phyloP scores from a whole-genome alignment of 2,888 invertebrate species.

The Bedellia somnulentella region DNA sequence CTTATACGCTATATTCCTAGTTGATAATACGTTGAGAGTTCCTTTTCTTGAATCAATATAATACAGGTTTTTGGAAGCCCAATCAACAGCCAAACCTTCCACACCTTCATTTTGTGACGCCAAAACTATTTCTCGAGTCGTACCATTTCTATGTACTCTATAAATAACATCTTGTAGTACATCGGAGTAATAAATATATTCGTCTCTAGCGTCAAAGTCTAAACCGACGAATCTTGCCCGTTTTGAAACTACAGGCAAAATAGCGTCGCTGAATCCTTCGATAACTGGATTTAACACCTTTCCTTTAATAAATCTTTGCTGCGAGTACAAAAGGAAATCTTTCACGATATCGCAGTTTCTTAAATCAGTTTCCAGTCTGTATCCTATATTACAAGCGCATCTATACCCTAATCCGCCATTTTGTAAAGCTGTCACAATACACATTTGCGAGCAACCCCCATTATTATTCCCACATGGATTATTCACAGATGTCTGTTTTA shows the following conservation, averaged over 20 bases:
- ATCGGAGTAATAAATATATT: slow-evolving; percentile 96
- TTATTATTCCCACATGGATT: slow-evolving; percentile 88
- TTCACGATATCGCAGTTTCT: slow-evolving; percentile 79
- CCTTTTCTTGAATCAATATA: slow-evolving; percentile 95
- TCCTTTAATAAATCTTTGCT: slow-evolving; percentile 94
- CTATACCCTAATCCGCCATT: slow-evolving; percentile 79
- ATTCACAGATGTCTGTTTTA: slow-evolving; percentile 73
- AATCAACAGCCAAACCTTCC: slow-evolving; percentile 93
- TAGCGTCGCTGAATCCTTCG: slow-evolving; percentile 92
- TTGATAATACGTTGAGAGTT: slow-evolving; percentile 89
- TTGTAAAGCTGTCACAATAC: slow-evolving; percentile 80
- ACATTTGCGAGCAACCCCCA: slow-evolving; percentile 92
- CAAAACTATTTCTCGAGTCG: slow-evolving; percentile 82
- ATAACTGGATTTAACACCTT: slow-evolving; percentile 85
- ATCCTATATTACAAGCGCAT: slow-evolving; percentile 92
- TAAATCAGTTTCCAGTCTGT: slow-evolving; percentile 71
- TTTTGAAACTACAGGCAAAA: slow-evolving; percentile 88
- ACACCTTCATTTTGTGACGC: slow-evolving; percentile 97
- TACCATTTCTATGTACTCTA: slow-evolving; percentile 76
- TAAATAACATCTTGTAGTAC: slow-evolving; percentile 95
- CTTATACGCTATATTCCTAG: slow-evolving; percentile 80
- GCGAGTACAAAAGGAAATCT: slow-evolving; percentile 93
- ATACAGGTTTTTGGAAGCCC: slow-evolving; percentile 93
- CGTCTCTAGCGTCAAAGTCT: slow-evolving; percentile 89
- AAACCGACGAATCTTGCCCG: slow-evolving; percentile 92